Percentiles rank a stretch among this genome's conserved stretches.
These are phyloP conservation scores for Lineus longissimus DNA, from an alignment of 1,140 invertebrate species.

Conservation along the genomic window DNA sequence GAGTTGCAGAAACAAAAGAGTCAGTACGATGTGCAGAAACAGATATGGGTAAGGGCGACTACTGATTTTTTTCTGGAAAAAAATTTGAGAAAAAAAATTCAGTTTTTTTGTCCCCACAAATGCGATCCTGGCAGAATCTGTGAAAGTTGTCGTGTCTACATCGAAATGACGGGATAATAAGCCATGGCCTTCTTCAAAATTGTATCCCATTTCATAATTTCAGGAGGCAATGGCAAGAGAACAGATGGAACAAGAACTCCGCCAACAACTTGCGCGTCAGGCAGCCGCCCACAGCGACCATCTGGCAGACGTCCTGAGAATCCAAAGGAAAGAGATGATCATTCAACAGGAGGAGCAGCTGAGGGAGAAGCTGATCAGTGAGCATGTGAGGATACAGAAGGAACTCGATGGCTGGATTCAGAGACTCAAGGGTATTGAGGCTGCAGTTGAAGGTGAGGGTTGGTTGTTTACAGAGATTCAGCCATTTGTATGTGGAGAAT, in stretches of 20 bases:
- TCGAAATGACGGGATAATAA: no score
- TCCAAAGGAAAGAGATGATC: conserved; percentile 69
- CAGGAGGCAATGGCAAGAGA: conserved; percentile 64
- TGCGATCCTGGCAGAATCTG: no score
- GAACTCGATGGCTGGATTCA: conserved; percentile 77
- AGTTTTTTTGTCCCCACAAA: no score
- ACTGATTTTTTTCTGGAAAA: background rate
- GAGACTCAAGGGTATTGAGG: conserved; percentile 80
- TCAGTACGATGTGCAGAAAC: conserved; percentile 39
- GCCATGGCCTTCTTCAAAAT: no score
- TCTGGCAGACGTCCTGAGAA: conserved; percentile 67
- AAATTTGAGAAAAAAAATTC: background rate
- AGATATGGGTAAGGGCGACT: conserved; percentile 43
- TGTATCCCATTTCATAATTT: conserved; percentile 8
- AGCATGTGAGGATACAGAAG: conserved; percentile 68
- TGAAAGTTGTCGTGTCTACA: no score
- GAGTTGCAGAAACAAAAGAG: conserved; percentile 33
- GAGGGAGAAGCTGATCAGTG: conserved; percentile 58
- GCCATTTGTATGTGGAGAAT: background rate
- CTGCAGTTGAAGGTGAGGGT: conserved; percentile 74
- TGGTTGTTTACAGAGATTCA: background rate
- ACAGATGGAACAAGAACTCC: conserved; percentile 69
- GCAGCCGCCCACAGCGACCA: conserved; percentile 80
- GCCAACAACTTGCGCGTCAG: conserved; percentile 73
- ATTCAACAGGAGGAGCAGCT: conserved; percentile 62